These are phyloP conservation scores for Itoplectis maculator DNA, from an alignment of 2,888 invertebrate genomes.

Conservation along the genomic window DNA sequence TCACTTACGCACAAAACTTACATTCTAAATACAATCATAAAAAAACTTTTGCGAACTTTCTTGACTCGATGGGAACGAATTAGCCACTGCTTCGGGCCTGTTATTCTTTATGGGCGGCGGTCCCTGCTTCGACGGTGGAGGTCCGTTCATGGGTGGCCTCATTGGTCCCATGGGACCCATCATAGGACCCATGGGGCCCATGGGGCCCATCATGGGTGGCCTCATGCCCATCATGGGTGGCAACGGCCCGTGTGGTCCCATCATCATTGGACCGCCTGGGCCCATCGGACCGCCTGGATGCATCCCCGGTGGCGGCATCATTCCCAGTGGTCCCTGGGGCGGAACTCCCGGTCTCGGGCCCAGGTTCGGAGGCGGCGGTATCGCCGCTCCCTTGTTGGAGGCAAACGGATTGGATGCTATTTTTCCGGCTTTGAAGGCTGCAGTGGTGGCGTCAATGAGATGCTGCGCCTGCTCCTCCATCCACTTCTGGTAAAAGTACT, in stretches of 20 bases:
- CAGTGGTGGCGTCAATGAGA: constrained; percentile 98
- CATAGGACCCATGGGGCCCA: constrained; percentile 89
- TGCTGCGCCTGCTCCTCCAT: constrained; percentile 99
- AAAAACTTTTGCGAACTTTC: too few relatives aligned
- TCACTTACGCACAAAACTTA: too few relatives aligned
- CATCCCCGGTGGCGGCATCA: constrained; percentile 85
- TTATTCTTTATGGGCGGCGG: constrained; percentile 76
- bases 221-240: constrained; percentile 93
- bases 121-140: too few relatives aligned
- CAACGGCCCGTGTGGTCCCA: constrained; percentile 88
- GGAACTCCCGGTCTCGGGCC: constrained; percentile 85
- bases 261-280: constrained; percentile 84
- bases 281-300: constrained; percentile 84
- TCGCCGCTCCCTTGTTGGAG: constrained; percentile 90
- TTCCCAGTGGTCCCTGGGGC: constrained; percentile 87
- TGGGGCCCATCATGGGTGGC: constrained; percentile 92
- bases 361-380: constrained; percentile 91
- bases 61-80: too few relatives aligned
- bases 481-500: constrained; percentile 99
- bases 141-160: too few relatives aligned
- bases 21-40: too few relatives aligned
- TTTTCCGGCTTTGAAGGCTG: constrained; percentile 98
- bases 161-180: constrained; percentile 91
- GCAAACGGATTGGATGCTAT: constrained; percentile 97
- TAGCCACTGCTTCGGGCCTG: too few relatives aligned